Evolutionary conservation across 2,888 invertebrate genomes (phyloP).

Genomic region (Spisula subtruncata): DNA sequence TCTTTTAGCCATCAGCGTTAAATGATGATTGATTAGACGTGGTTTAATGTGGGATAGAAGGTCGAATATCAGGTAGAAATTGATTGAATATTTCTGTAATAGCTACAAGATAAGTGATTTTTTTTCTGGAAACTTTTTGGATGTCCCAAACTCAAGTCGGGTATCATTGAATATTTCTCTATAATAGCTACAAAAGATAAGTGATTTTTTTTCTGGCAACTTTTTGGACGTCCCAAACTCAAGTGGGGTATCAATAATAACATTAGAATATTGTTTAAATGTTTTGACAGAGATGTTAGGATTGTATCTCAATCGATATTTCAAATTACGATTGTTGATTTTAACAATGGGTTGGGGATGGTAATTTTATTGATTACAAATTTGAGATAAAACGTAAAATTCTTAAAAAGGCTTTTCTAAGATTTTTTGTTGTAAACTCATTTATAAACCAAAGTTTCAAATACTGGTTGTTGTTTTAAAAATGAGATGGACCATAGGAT

Average conservation of each 20-base stretch:
- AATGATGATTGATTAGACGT: conserved; percentile 64
- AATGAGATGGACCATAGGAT: background rate
- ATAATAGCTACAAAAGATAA: no score
- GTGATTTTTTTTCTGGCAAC: background rate
- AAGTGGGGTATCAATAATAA: background rate
- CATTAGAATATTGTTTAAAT: conserved; percentile 4
- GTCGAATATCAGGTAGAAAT: conserved; percentile 28
- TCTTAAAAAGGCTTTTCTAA: background rate
- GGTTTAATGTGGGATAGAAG: conserved; percentile 26
- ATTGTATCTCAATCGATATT: conserved; percentile 4
- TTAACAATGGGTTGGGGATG: no score
- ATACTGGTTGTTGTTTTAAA: background rate
- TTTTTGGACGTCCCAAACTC: background rate
- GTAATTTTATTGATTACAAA: background rate
- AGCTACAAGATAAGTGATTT: background rate
- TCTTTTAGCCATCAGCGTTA: conserved; percentile 49
- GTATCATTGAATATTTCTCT: no score
- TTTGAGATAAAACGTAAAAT: background rate
- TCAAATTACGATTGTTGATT: background rate
- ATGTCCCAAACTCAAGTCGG: background rate
- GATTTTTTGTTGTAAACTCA: background rate
- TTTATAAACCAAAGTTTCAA: background rate
- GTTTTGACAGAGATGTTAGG: background rate
- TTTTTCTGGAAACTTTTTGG: background rate
- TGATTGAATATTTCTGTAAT: conserved; percentile 27